Evolutionary conservation across 2,113 vertebrate species (phyloP), one percentile per base, ranked within the genome.

Genomic region (Perca schrenkii): DNA sequence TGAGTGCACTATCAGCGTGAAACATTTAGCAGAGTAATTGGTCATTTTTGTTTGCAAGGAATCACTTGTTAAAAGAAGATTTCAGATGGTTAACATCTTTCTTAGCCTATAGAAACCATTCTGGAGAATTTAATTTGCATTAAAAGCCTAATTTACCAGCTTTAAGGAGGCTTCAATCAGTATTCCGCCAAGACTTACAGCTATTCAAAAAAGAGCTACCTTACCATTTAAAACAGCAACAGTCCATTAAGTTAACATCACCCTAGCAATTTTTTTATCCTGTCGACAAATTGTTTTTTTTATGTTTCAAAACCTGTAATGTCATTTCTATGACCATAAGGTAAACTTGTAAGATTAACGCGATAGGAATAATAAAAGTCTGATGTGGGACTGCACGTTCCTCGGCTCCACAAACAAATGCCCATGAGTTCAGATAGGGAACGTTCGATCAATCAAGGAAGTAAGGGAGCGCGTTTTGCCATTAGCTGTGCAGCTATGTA

Each of bases 391-490:
- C 54, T 34, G 15, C 31, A 64, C 31, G 36, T 73, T 64, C 54
- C 13, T 54, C 11, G 14, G 68, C 53, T 56, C 66, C 10, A 14
- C 73, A 74, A 71, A 84, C 79, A 82, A 25, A 74, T 60, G 21
- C 50, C 61, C 50, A 62, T 76, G 56, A 73, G 77, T 82, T 85
- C 54, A 79, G 65, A 80, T 52, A 19, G 22, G 66, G 36, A 76
- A 63, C 63, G 19, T 60, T 76, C 22, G 40, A 86, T 86, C 57
- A 36, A 79, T 76, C 40, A 4, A 36, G 64, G 79, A 77, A 78
- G 69, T 46, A n/a, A 15, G n/a, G 31, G 54, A 84, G 67, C 74
- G 81, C 52, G 16, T 78, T 85, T 75, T 71, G 47, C 31, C 16
- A 73, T 88, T 77, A 61, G 65, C 80, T 56, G 46, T 58, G 64